A percentile compares a stretch with the other conserved stretches of the same genome.
These are phyloP conservation scores for Danio tinwini DNA, from an alignment of 2,797 vertebrate genomes.

Conservation along the genomic window DNA sequence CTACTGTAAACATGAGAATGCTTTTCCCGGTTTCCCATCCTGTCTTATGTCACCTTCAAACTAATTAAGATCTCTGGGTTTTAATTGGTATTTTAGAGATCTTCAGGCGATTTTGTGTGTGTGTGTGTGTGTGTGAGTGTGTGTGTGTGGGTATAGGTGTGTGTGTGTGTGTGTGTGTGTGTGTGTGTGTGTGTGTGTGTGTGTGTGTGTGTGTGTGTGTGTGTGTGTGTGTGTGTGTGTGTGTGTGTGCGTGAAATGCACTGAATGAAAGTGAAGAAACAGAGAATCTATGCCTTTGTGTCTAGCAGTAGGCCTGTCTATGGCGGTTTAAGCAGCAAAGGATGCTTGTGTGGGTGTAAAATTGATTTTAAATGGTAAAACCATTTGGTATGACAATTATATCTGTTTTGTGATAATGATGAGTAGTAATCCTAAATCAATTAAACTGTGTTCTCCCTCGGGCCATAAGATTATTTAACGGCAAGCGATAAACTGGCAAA, in stretches of 20 bases:
- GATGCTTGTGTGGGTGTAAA: conserved; percentile 16
- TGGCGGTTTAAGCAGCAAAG: conserved; percentile 32
- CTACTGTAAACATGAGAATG: not conserved
- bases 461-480: conserved; percentile 5
- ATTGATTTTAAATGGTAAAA: conserved; percentile 34
- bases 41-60: not conserved
- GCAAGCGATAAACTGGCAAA: conserved; percentile 8
- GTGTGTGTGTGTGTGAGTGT: not conserved
- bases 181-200: not conserved
- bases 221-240: no score
- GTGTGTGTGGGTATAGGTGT: not conserved
- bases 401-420: conserved; percentile 30
- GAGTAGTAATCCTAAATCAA: conserved; percentile 44
- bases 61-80: not conserved
- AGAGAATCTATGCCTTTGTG: not conserved
- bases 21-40: not conserved
- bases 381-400: conserved; percentile 29
- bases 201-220: not conserved
- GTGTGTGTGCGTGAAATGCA: no score
- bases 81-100: not conserved
- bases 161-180: no score
- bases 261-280: not conserved
- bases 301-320: not conserved
- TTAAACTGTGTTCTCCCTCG: conserved; percentile 42
- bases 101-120: not conserved